Base-by-base conservation (phyloP, 2,113 vertebrate genomes). In the Uria lomvia region DNA sequence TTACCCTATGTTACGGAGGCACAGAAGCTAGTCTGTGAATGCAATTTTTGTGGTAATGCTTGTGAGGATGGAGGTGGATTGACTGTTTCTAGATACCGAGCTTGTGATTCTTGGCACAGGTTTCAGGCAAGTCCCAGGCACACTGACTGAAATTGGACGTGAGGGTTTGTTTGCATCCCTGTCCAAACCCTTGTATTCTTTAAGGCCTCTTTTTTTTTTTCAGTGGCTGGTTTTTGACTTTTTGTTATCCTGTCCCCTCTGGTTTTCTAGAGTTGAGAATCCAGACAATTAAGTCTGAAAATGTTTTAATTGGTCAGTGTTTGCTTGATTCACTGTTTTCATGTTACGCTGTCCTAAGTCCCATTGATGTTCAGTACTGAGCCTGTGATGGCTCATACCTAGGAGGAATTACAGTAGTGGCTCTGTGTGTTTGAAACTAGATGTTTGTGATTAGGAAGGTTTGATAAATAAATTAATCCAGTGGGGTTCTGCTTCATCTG, bases 101-200 rank as follows among this genome's bases (percentile, higher is more conserved):
- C 32, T 73, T 59, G 74, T 75, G 56, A 26, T 65, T 47, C 18
- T 68, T 77, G 65, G 59, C 53, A 32, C 22, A 50, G 70, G 5
- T 56, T 85, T 55, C 29, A 49, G 38, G 4, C 32, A 55, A 40
- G 32, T 52, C 59, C 52, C 60, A 47, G 36, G 17, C n/a, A n/a
- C 0, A 0, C 27, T 49, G 23, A n/a, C n/a, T 45, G 59, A 45
- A 74, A 34, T 6, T 26, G 34, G 16, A 5, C 42, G 23, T 49
- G 73, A n/a, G 36, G 40, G 6, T 2, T 77, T 71, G 40, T 40
- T 90, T 52, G 13, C 3, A 0, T 75, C 17, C 11, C 12, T 11
- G 2, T 52, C 26, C 30, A 71, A 62, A 79, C 22, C 56, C 56
- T 5, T 75, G 18, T 70, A 26, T 50, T 45, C n/a, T 71, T 59